Base-by-base conservation (phyloP, 2,113 vertebrate species). In the Polypterus bichir region DNA sequence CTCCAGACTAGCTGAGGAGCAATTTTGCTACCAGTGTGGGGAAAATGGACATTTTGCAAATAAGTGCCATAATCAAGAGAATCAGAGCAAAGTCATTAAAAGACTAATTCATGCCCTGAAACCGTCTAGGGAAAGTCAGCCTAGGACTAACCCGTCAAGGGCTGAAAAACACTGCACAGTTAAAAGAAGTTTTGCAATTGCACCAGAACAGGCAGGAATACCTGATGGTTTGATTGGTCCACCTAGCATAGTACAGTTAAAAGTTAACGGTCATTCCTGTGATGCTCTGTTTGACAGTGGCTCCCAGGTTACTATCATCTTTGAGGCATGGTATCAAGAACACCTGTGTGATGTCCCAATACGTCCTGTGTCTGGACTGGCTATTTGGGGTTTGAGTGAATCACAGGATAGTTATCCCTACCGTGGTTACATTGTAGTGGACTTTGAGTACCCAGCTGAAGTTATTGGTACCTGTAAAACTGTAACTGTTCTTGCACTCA, bases 261-360 rank as follows among this genome's bases (percentile, higher is more conserved):
- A 57, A 48, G 51, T 68, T 3, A 65, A 67, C 59, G 67, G 59
- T 1, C 49, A 64, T 2, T 8, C 3, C 1, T 68, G 64, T 48
- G 9, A 56, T n/a, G 70, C 66, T 4, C 10, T 71, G 6, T 44
- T 66, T 2, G 66, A 68, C n/a, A 71, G 66, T 54, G 64, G 70
- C 8, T 71, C 70, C 4, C 63, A 67, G 49, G 63, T 72, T 5
- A 72, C 67, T 0, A 69, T 69, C 44, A 62, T 69, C 2, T 66
- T 66, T 53, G 57, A 68, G 9, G 3, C 5, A 5, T 68, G 66
- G 62, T 64, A 64, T 9, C n/a, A 55, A 5, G 2, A 53, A 3
- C 48, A 64, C 10, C 8, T 71, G 5, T 10, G 62, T 6, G n/a
- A 59, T 44, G 10, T 71, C 2, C 61, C 69, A 4, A 65, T 71